phyloP scores from a whole-genome alignment of 2,888 invertebrate genomes.

The Halocaridina rubra region DNA sequence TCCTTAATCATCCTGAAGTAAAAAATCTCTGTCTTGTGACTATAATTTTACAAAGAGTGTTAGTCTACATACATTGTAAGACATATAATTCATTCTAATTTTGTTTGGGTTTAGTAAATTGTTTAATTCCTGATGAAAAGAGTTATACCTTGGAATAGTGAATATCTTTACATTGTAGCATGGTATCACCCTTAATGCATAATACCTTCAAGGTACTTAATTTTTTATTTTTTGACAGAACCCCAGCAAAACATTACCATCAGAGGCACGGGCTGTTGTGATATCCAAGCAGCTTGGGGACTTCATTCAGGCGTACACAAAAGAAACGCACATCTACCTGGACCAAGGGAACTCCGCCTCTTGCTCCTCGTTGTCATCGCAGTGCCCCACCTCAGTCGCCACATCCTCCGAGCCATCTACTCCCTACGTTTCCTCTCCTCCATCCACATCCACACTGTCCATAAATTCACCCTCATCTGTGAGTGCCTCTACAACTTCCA shows the following conservation, averaged over 20 bases:
- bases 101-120: no score
- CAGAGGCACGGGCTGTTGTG: constrained; percentile 85
- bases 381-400: constrained; percentile 51
- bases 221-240: constrained; percentile 70
- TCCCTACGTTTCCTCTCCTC: constrained; percentile 39
- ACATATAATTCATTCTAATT: no score
- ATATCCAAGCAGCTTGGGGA: constrained; percentile 86
- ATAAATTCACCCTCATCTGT: constrained; percentile 45
- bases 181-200: background rate
- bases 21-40: no score
- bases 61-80: no score
- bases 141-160: background rate
- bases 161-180: background rate
- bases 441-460: constrained; percentile 48
- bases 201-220: constrained; percentile 4
- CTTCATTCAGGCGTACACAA: constrained; percentile 84
- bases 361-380: constrained; percentile 59
- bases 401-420: constrained; percentile 55
- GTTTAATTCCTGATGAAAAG: background rate
- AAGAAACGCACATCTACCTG: constrained; percentile 77
- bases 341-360: constrained; percentile 53
- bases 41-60: no score
- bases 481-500: constrained; percentile 52
- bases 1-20: no score
- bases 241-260: constrained; percentile 78